phyloP scores from a whole-genome alignment of 1,140 invertebrate genomes.

The Drosophila lini region DNA sequence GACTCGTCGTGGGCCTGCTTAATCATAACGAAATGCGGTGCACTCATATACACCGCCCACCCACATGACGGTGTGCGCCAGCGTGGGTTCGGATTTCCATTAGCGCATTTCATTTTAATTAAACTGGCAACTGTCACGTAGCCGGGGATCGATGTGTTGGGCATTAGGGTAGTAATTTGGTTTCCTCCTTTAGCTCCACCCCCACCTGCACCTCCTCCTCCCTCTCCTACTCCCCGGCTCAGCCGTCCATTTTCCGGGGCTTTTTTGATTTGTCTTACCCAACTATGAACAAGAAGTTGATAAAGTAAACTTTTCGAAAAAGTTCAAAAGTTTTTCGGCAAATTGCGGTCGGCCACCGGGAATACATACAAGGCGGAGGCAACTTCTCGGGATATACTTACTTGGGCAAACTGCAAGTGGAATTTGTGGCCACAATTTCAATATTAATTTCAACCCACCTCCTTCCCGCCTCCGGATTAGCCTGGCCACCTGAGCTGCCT shows the following conservation, averaged over 20 bases:
- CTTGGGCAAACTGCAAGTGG: constrained; percentile 33
- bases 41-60: constrained; percentile 13
- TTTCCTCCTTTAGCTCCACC: neutral
- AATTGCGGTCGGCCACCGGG: constrained; percentile 46
- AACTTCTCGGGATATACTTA: constrained; percentile 40
- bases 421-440: constrained; percentile 59
- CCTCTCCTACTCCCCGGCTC: neutral
- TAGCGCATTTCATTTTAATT: constrained; percentile 75
- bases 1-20: constrained; percentile 43
- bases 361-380: constrained; percentile 29
- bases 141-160: constrained; percentile 64
- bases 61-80: constrained; percentile 17
- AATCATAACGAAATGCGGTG: constrained; percentile 59
- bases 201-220: neutral
- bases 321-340: constrained; percentile 61
- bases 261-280: constrained; percentile 56
- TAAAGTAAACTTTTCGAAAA: constrained; percentile 63
- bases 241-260: constrained; percentile 3
- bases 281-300: constrained; percentile 57
- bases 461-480: neutral
- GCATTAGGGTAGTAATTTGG: constrained; percentile 55
- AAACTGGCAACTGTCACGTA: constrained; percentile 75
- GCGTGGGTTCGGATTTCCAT: constrained; percentile 48
- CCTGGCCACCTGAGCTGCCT: constrained; percentile 35
- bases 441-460: constrained; percentile 47